Conservation (phyloP, 2,113 vertebrate genomes). For the Amphiprion percula region DNA sequence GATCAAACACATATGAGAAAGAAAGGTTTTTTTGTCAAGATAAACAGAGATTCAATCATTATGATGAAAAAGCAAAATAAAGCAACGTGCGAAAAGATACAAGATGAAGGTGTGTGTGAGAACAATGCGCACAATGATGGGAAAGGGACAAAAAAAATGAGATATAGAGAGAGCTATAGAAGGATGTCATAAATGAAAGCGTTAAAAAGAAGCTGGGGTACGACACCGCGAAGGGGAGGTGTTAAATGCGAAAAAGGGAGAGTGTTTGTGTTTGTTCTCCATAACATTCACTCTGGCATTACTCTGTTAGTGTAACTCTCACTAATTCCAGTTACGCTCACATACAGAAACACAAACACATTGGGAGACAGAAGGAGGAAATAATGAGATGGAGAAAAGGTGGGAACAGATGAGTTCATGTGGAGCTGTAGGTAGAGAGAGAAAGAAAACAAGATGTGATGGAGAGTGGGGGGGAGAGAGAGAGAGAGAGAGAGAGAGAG, state of each 20-base stretch:
- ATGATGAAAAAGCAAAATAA: constrained; percentile 57
- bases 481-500: constrained; percentile 12
- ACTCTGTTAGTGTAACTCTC: constrained; percentile 57
- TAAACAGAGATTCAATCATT: constrained; percentile 41
- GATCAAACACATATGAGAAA: constrained; percentile 32
- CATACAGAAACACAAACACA: constrained; percentile 35
- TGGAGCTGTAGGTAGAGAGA: constrained; percentile 18
- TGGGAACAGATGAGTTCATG: constrained; percentile 28
- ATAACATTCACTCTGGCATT: constrained; percentile 30
- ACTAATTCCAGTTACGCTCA: constrained; percentile 15
- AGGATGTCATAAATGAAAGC: constrained; percentile 45
- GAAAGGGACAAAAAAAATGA: constrained; percentile 9
- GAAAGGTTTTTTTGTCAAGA: constrained; percentile 16
- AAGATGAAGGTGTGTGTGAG: constrained; percentile 38
- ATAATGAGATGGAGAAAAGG: constrained; percentile 59
- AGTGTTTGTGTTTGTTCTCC: background rate
- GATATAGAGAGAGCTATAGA: constrained; percentile 15
- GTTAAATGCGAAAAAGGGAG: constrained; percentile 55
- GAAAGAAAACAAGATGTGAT: constrained; percentile 34
- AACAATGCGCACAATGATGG: constrained; percentile 2
- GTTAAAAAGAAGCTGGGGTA: constrained; percentile 54
- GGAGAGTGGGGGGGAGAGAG: constrained; percentile 14
- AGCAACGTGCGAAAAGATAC: constrained; percentile 33
- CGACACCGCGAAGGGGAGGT: constrained; percentile 40
- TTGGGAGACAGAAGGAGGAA: constrained; percentile 45